phyloP scores from a whole-genome alignment of 2,113 vertebrate species.

The Camelus dromedarius region DNA sequence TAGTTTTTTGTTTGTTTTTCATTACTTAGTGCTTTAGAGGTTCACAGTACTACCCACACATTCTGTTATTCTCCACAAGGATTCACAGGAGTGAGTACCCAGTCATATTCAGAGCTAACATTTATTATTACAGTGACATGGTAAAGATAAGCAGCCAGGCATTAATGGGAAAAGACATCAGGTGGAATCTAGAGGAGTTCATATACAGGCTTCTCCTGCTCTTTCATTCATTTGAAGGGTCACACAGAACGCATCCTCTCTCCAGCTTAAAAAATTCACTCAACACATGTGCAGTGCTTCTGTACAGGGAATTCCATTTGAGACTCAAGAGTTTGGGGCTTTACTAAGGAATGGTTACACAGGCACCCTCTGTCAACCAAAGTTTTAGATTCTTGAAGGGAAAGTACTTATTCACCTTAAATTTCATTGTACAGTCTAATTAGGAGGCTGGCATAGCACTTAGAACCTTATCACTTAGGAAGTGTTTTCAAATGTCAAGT shows the following conservation, averaged over 20 bases:
- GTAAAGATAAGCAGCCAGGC: background rate
- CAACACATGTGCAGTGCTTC: background rate
- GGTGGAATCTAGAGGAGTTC: background rate
- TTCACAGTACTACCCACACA: background rate
- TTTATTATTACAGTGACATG: background rate
- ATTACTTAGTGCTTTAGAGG: background rate
- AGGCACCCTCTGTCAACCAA: background rate
- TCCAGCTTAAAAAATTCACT: constrained; percentile 26
- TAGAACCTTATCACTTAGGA: constrained; percentile 5
- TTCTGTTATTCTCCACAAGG: background rate
- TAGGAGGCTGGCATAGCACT: background rate
- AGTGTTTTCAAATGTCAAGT: constrained; percentile 29
- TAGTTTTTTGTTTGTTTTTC: background rate
- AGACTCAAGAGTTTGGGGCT: background rate
- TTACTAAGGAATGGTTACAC: background rate
- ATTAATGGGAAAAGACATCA: background rate
- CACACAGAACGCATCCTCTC: background rate
- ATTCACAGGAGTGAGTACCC: background rate
- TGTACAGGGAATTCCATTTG: background rate
- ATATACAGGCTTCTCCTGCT: background rate
- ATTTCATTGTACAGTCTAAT: background rate
- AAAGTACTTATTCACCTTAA: background rate
- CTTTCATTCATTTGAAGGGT: background rate
- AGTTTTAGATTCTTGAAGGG: background rate
- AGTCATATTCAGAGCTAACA: background rate